phyloP scores from a whole-genome alignment of 2,797 vertebrate species.

The Gymnopithys bicolor region DNA sequence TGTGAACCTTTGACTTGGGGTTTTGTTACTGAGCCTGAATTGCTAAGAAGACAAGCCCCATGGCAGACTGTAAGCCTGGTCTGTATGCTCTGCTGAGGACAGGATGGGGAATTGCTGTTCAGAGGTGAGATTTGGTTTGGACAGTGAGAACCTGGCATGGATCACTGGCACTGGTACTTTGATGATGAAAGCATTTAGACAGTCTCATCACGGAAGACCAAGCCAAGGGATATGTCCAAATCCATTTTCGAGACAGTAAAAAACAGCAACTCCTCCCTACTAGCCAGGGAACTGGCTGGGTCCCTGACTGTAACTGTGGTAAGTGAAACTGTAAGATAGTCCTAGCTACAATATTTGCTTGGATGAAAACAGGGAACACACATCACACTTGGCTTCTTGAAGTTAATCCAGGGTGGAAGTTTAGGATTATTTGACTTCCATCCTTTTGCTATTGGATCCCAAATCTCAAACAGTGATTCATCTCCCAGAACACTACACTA shows the following conservation, averaged over 20 bases:
- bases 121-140: neutral
- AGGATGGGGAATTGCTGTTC: neutral
- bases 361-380: neutral
- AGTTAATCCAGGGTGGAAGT: neutral
- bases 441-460: neutral
- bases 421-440: neutral
- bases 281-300: neutral
- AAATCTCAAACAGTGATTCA: neutral
- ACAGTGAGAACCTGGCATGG: neutral
- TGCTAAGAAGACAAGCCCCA: neutral
- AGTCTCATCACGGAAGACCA: neutral
- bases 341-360: neutral
- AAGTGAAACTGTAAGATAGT: neutral
- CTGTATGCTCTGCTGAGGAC: neutral
- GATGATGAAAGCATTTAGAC: neutral
- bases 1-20: neutral
- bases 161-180: accelerated
- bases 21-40: neutral
- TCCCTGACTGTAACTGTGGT: neutral
- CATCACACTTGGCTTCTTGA: neutral
- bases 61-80: neutral
- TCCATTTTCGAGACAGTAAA: neutral
- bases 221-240: neutral
- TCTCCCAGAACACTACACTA: neutral
- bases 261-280: neutral